These are phyloP conservation scores for Ochotona curzoniae DNA, from an alignment of 2,113 vertebrate species.

Conservation along the genomic window DNA sequence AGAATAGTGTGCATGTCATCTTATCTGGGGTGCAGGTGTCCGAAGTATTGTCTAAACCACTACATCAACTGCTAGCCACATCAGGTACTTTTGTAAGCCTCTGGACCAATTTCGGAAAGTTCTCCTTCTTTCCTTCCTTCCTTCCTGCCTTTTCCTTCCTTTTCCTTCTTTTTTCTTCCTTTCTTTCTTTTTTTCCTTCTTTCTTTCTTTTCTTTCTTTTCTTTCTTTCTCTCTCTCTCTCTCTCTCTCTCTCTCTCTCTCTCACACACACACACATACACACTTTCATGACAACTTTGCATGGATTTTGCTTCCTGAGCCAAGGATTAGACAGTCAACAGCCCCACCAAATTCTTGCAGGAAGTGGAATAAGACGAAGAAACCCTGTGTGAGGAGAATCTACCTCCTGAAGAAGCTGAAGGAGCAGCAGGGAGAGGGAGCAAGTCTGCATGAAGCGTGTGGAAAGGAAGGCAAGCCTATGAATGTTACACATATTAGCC, in stretches of 20 bases:
- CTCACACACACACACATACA: not conserved
- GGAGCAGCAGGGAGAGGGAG: not conserved
- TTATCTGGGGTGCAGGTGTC: no score
- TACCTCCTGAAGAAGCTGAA: not conserved
- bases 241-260: no score
- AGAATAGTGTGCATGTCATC: no score
- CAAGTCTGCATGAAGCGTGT: not conserved
- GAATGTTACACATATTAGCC: no score
- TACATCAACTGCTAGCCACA: no score
- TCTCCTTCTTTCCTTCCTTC: not conserved
- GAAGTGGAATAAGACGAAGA: not conserved
- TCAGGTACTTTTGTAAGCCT: not conserved
- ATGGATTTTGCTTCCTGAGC: not conserved
- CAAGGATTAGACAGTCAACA: not conserved
- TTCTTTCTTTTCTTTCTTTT: no score
- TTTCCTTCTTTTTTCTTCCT: no score
- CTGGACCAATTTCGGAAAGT: not conserved
- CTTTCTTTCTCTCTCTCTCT: not conserved
- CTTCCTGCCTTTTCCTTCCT: no score
- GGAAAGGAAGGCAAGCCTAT: not conserved
- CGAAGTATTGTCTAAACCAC: not conserved
- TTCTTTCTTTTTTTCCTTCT: no score
- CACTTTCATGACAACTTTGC: not conserved
- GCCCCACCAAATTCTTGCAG: not conserved
- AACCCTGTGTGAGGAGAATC: not conserved